Percentiles rank a stretch among this genome's conserved stretches.
Evolutionary conservation across 2,113 vertebrate genomes (phyloP).

Genomic region (Ariopsis seemanni): DNA sequence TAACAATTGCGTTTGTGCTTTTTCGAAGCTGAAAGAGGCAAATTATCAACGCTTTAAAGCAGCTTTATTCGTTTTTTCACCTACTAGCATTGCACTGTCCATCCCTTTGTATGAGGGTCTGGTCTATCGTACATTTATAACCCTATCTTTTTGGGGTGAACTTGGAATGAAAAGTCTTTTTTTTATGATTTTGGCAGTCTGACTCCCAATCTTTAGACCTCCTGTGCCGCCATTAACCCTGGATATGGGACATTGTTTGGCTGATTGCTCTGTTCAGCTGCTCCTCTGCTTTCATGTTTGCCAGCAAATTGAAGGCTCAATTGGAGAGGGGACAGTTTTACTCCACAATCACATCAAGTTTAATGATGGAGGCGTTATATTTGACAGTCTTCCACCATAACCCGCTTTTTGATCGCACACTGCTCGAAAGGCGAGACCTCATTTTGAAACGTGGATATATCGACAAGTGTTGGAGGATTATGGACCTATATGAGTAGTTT

Average conservation of each 20-base stretch:
- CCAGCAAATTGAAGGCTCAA: constrained; percentile 60
- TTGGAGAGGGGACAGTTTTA: constrained; percentile 47
- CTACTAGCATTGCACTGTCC: not conserved
- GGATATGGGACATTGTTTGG: constrained; percentile 69
- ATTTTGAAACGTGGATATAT: constrained; percentile 40
- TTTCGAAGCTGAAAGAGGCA: constrained; percentile 28
- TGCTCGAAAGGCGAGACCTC: not conserved
- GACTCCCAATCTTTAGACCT: constrained; percentile 53
- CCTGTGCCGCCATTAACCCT: constrained; percentile 74
- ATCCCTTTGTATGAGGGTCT: constrained; percentile 7
- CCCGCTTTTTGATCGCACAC: constrained; percentile 16
- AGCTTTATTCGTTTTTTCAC: not conserved
- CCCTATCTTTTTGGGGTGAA: not conserved
- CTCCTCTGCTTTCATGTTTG: constrained; percentile 68
- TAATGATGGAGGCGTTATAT: constrained; percentile 49
- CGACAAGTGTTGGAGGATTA: constrained; percentile 36
- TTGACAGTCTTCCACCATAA: constrained; percentile 41
- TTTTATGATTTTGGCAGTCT: constrained; percentile 46
- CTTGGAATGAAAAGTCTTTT: constrained; percentile 35
- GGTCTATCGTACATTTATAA: constrained; percentile 28
- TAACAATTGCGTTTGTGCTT: constrained; percentile 37
- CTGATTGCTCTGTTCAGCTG: constrained; percentile 71
- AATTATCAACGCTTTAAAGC: constrained; percentile 34
- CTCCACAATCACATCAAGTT: constrained; percentile 51
- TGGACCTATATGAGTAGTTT: constrained; percentile 32